Evolutionary conservation across 2,888 invertebrate genomes (phyloP).

Genomic region (Philopedon plagiatum): DNA sequence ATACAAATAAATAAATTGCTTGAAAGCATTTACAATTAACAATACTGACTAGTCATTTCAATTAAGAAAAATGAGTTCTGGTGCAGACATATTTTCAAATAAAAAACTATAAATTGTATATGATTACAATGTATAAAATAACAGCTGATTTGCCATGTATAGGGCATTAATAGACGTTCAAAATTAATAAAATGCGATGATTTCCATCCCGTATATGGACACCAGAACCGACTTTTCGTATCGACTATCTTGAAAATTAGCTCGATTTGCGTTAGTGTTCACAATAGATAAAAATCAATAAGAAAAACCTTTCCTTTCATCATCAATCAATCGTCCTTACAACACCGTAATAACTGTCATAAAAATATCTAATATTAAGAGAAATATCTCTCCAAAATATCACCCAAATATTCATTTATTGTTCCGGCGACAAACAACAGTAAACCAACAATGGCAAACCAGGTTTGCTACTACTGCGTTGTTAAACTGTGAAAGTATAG

Average conservation of each 20-base stretch:
- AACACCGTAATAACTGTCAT: constrained; percentile 32
- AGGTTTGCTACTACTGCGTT: background rate
- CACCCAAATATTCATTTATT: constrained; percentile 50
- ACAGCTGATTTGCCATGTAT: too few species aligned
- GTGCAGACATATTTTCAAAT: background rate
- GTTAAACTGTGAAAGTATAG: background rate
- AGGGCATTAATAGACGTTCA: too few species aligned
- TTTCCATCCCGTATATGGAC: too few species aligned
- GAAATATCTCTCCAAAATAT: constrained; percentile 46
- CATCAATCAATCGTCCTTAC: background rate
- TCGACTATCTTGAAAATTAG: constrained; percentile 32
- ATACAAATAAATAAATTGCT: constrained; percentile 60
- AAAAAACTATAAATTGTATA: background rate
- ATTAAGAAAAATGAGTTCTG: background rate
- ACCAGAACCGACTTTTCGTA: background rate
- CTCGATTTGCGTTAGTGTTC: background rate
- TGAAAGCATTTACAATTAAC: constrained; percentile 59
- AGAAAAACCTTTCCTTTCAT: constrained; percentile 26
- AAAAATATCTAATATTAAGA: constrained; percentile 39
- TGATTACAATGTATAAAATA: background rate
- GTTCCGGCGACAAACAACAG: constrained; percentile 38
- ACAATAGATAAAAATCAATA: constrained; percentile 24
- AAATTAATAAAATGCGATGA: too few species aligned
- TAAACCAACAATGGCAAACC: background rate
- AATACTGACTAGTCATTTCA: constrained; percentile 64